These are phyloP conservation scores for Leptopterna dolabrata DNA, from an alignment of 2,888 invertebrate species.

Conservation along the genomic window DNA sequence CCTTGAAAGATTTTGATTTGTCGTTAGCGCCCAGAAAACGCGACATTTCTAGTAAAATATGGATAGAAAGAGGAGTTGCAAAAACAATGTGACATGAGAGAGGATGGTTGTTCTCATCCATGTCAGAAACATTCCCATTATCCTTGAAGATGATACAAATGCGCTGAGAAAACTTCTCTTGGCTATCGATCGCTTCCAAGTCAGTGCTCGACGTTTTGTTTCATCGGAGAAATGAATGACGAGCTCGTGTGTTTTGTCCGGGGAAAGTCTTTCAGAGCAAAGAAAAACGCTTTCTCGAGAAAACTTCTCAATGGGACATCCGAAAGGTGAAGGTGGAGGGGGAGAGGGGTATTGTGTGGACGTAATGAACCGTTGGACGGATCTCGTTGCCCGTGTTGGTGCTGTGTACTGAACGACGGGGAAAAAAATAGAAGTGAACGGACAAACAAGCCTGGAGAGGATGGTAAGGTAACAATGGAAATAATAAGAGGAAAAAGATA, in stretches of 20 bases:
- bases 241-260: not conserved
- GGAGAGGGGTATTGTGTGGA: not conserved
- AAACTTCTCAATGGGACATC: conserved; percentile 7
- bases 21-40: too few species aligned
- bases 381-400: conserved; percentile 3
- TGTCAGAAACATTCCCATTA: too few species aligned
- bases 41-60: too few species aligned
- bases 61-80: too few species aligned
- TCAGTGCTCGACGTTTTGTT: not conserved
- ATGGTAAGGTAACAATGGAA: not conserved
- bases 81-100: too few species aligned
- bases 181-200: not conserved
- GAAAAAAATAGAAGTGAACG: not conserved
- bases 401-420: not conserved
- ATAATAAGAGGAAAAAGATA: conserved; percentile 19
- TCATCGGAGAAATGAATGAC: not conserved
- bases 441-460: not conserved
- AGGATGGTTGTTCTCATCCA: too few species aligned
- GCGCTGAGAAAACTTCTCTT: not conserved
- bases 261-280: not conserved
- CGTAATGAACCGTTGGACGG: not conserved
- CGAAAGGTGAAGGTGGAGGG: not conserved
- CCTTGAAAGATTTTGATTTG: too few species aligned
- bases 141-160: not conserved
- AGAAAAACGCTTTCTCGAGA: not conserved